Percentiles rank a stretch among this genome's conserved stretches.
Conservation (phyloP, 2,113 vertebrate species). For the Ctenodactylus gundi region DNA sequence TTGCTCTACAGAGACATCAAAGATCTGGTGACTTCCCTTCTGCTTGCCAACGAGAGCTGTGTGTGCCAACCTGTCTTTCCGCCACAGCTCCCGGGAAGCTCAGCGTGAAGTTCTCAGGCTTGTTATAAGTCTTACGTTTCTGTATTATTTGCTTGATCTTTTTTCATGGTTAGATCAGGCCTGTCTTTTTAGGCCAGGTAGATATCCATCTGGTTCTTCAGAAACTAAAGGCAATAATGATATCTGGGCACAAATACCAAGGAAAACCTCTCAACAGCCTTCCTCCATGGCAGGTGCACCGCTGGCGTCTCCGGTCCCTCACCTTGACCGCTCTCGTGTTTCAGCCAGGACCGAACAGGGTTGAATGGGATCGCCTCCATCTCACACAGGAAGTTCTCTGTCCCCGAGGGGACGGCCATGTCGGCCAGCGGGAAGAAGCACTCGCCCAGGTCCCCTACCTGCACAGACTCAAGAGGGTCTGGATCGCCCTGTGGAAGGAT, state of each 20-base stretch:
- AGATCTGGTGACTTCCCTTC: not conserved
- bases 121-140: not conserved
- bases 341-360: slow-evolving; percentile 85
- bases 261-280: not conserved
- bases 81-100: slow-evolving; percentile 11
- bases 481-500: slow-evolving; percentile 67
- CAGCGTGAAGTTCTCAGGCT: not conserved
- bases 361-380: slow-evolving; percentile 82
- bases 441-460: slow-evolving; percentile 69
- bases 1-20: not conserved
- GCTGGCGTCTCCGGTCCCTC: not conserved
- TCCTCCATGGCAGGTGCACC: not conserved
- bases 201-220: not conserved
- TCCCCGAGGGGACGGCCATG: slow-evolving; percentile 54
- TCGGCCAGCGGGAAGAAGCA: slow-evolving; percentile 80
- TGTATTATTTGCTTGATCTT: not conserved
- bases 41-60: not conserved
- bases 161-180: not conserved
- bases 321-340: slow-evolving; percentile 83
- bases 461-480: slow-evolving; percentile 73
- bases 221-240: not conserved
- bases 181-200: not conserved
- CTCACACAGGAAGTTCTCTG: slow-evolving; percentile 81
- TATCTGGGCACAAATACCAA: not conserved
- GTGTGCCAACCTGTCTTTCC: not conserved